These are phyloP conservation scores for Pachyuromys duprasi DNA, from an alignment of 2,797 vertebrate species.

Conservation along the genomic window DNA sequence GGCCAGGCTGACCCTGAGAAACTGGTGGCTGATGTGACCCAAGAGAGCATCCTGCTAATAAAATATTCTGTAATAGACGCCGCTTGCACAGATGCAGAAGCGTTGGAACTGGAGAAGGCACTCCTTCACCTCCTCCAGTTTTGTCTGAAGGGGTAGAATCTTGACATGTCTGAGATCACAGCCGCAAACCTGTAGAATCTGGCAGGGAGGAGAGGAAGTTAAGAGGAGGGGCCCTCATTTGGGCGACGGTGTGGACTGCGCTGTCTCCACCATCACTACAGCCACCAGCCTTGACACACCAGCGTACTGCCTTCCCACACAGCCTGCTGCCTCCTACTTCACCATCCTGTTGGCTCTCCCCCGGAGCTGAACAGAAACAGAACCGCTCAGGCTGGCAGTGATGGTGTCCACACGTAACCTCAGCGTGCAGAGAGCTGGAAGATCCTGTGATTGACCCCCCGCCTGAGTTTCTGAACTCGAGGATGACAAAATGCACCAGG, in stretches of 20 bases:
- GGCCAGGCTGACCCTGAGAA: not conserved
- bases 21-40: not conserved
- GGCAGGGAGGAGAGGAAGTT: not conserved
- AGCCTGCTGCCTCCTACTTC: not conserved
- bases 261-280: not conserved
- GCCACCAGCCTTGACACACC: not conserved
- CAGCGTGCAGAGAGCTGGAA: not conserved
- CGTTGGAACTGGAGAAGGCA: not conserved
- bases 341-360: not conserved
- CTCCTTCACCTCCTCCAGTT: not conserved
- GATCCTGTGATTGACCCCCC: not conserved
- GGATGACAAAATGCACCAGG: conserved; percentile 17
- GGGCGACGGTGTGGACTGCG: not conserved
- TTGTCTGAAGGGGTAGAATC: not conserved
- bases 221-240: not conserved
- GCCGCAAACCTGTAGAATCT: conserved; percentile 57
- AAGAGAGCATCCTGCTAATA: not conserved
- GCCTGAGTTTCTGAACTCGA: conserved; percentile 16
- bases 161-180: conserved; percentile 22
- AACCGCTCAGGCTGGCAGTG: not conserved
- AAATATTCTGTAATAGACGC: not conserved
- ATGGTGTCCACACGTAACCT: not conserved
- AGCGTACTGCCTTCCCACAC: not conserved
- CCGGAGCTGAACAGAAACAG: not conserved
- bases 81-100: not conserved